Conservation (phyloP, 2,113 vertebrate species). For the Osmerus eperlanus region DNA sequence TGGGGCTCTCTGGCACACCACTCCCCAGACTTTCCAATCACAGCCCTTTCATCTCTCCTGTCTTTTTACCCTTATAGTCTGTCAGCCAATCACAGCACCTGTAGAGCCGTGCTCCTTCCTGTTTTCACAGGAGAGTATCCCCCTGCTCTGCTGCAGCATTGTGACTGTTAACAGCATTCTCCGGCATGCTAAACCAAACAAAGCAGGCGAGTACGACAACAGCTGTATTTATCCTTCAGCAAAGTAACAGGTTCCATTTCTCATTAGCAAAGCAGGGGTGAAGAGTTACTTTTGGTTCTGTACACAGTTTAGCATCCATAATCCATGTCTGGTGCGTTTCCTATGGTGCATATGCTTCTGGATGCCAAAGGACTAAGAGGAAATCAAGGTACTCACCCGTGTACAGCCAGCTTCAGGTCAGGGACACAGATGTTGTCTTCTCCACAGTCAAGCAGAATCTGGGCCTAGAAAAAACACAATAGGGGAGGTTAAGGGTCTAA, state of each 20-base stretch:
- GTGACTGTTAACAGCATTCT: slow-evolving; percentile 37
- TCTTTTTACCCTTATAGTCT: slow-evolving; percentile 9
- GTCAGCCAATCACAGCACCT: slow-evolving; percentile 44
- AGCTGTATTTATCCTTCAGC: slow-evolving; percentile 40
- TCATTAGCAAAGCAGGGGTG: slow-evolving; percentile 15
- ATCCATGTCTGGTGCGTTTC: slow-evolving; percentile 22
- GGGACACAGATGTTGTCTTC: slow-evolving; percentile 93
- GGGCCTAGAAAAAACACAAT: slow-evolving; percentile 67
- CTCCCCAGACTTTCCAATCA: slow-evolving; percentile 32
- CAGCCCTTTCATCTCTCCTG: slow-evolving; percentile 37
- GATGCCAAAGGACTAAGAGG: slow-evolving; percentile 19
- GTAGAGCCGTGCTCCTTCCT: slow-evolving; percentile 43
- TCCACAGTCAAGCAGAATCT: slow-evolving; percentile 89
- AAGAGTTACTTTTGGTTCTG: slow-evolving; percentile 39
- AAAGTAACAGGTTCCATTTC: slow-evolving; percentile 9
- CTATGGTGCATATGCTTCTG: slow-evolving; percentile 8
- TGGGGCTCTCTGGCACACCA: slow-evolving; percentile 25
- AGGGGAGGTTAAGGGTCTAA: too few relatives aligned
- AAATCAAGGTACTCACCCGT: slow-evolving; percentile 71
- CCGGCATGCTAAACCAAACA: slow-evolving; percentile 39
- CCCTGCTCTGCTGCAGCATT: slow-evolving; percentile 11
- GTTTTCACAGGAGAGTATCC: slow-evolving; percentile 29
- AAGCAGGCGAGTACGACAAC: slow-evolving; percentile 38
- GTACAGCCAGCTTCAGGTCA: slow-evolving; percentile 82
- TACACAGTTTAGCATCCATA: slow-evolving; percentile 9